Percentiles rank a stretch among this genome's conserved stretches.
Evolutionary conservation across 1,140 invertebrate species (phyloP).

Genomic region (Eufriesea mexicana): DNA sequence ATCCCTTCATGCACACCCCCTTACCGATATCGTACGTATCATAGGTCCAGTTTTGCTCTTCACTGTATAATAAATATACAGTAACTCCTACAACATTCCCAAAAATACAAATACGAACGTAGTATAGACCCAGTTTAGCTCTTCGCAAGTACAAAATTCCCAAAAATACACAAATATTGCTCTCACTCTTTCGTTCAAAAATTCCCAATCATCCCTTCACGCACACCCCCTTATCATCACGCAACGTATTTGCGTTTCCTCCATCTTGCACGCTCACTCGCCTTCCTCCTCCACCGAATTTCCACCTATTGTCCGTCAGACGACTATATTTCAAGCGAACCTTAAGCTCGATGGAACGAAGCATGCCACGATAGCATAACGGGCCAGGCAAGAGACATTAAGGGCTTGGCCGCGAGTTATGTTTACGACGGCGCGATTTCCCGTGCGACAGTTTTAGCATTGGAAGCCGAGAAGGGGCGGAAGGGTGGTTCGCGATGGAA

Average conservation of each 20-base stretch:
- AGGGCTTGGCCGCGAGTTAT: constrained; percentile 28
- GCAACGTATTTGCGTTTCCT: background rate
- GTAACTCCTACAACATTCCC: no score
- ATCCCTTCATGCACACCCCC: no score
- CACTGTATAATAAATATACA: no score
- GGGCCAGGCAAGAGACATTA: background rate
- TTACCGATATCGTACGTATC: no score
- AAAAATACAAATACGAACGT: no score
- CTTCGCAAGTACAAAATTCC: no score
- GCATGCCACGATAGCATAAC: background rate
- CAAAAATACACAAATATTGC: no score
- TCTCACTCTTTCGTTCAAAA: no score
- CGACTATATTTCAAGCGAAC: background rate
- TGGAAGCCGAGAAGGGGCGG: background rate
- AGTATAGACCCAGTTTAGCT: no score
- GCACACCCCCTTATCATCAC: background rate
- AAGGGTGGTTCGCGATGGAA: background rate
- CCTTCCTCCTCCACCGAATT: background rate
- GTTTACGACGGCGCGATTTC: constrained; percentile 52
- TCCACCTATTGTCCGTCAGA: background rate
- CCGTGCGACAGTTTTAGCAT: constrained; percentile 63
- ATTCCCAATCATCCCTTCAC: no score
- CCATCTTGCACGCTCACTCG: background rate
- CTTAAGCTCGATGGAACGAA: constrained; percentile 17
- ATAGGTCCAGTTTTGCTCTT: no score